These are phyloP conservation scores for Delichon dasypus DNA, from an alignment of 2,797 vertebrate species.

Conservation along the genomic window DNA sequence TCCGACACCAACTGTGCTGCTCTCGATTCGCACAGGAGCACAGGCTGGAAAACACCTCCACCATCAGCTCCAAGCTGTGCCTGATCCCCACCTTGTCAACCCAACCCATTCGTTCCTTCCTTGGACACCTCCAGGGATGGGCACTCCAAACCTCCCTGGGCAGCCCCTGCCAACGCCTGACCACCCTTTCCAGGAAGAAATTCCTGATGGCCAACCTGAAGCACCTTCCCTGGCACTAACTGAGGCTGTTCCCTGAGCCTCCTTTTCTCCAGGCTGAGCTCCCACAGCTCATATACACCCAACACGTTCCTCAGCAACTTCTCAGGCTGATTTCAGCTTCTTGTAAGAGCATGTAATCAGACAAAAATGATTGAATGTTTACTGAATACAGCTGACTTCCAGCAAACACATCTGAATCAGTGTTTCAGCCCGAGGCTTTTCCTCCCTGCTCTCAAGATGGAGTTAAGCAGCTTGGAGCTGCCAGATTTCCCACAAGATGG, in stretches of 20 bases:
- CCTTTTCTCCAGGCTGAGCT: background rate
- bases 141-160: background rate
- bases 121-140: background rate
- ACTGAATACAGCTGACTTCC: background rate
- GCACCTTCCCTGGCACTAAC: background rate
- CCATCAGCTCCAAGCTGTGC: background rate
- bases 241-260: background rate
- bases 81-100: rapidly evolving
- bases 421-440: background rate
- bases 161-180: background rate
- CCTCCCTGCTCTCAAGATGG: background rate
- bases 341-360: rapidly evolving
- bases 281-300: background rate
- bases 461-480: background rate
- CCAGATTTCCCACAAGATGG: background rate
- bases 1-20: background rate
- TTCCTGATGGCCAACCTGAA: background rate
- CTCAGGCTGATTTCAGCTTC: background rate
- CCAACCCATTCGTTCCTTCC: background rate
- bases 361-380: background rate
- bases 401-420: background rate
- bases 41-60: background rate
- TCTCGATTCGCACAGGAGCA: background rate
- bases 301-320: background rate
- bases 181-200: background rate